These are phyloP conservation scores for Agrypnia vestita DNA, from an alignment of 1,140 invertebrate species.

Conservation along the genomic window DNA sequence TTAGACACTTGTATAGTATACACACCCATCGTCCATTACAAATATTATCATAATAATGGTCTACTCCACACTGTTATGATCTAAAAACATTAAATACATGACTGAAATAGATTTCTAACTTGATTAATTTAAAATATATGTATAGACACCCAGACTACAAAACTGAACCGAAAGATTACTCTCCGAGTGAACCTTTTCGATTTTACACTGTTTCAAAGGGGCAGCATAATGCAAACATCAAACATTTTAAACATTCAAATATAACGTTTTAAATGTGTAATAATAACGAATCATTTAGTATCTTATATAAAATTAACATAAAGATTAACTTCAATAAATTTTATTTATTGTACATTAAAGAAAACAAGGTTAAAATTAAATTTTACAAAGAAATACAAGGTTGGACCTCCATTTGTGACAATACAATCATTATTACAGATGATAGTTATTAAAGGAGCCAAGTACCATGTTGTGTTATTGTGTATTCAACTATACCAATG, in stretches of 20 bases:
- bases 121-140: not conserved
- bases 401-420: no score
- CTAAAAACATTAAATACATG: conserved; percentile 12
- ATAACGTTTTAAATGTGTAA: not conserved
- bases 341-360: conserved; percentile 18
- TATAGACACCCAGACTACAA: conserved; percentile 24
- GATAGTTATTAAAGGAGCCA: no score
- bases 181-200: not conserved
- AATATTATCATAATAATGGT: no score
- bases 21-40: no score
- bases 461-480: no score
- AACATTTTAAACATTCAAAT: not conserved
- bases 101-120: conserved; percentile 13
- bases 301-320: conserved; percentile 29
- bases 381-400: no score
- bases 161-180: not conserved
- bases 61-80: not conserved
- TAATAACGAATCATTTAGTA: conserved; percentile 12
- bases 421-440: no score
- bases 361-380: not conserved
- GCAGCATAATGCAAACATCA: not conserved
- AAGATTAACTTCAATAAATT: conserved; percentile 22
- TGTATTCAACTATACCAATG: no score
- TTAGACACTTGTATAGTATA: no score
- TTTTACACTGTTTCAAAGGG: conserved; percentile 18